Evolutionary conservation across 2,113 vertebrate genomes (phyloP).

Genomic region (Plestiodon gilberti): DNA sequence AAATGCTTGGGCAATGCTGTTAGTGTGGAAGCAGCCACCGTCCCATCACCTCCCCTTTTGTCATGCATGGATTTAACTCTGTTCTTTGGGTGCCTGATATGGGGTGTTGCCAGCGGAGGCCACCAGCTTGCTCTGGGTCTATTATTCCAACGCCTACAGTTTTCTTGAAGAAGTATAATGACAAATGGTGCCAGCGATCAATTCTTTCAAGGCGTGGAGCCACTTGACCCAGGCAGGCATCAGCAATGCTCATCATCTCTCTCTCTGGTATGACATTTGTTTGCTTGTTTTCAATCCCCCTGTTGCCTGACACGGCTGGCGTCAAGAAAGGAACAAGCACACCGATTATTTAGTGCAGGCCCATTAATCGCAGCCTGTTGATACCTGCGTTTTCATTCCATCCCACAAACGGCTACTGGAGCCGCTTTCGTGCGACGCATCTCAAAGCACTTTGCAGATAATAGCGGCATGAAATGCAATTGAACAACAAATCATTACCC

Average conservation of each 20-base stretch:
- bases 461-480: slow-evolving; percentile 59
- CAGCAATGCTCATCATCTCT: not conserved
- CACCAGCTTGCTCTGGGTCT: not conserved
- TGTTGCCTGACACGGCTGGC: slow-evolving; percentile 29
- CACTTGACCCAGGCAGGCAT: not conserved
- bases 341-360: slow-evolving; percentile 56
- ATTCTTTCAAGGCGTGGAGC: not conserved
- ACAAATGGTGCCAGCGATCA: not conserved
- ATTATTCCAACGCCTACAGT: not conserved
- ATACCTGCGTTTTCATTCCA: slow-evolving; percentile 55
- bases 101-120: not conserved
- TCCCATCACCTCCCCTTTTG: not conserved
- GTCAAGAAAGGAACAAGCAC: slow-evolving; percentile 50
- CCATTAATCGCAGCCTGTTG: slow-evolving; percentile 56
- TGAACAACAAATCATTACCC: slow-evolving; percentile 60
- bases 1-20: no score
- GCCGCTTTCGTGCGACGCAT: slow-evolving; percentile 46
- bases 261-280: not conserved
- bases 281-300: slow-evolving; percentile 34
- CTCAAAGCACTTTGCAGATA: slow-evolving; percentile 60
- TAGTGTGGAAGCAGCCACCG: no score
- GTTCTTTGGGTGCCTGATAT: not conserved
- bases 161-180: not conserved
- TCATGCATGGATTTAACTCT: not conserved
- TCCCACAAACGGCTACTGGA: slow-evolving; percentile 47